Conservation (phyloP, 64 coral and sea anemone genomes). For the Acropora tenuis region DNA sequence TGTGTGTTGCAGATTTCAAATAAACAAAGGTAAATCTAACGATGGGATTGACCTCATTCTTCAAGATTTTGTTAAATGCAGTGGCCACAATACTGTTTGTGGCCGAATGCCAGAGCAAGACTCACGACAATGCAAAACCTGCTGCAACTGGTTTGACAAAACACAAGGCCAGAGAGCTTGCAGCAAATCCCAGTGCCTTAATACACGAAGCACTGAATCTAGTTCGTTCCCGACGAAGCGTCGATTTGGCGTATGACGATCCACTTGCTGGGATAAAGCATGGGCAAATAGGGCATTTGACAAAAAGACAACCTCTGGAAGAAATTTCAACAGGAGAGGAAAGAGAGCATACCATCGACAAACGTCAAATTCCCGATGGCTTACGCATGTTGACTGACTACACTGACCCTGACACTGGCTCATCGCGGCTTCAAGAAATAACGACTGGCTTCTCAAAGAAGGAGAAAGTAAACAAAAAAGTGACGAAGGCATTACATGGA, state of each 20-base stretch:
- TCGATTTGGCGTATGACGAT: slow-evolving; percentile 29
- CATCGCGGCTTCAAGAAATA: neutral
- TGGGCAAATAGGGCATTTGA: neutral
- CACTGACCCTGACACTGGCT: neutral
- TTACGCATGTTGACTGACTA: slow-evolving; percentile 7
- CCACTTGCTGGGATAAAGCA: neutral
- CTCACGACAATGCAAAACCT: slow-evolving; percentile 16
- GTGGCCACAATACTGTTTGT: neutral
- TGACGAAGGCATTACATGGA: neutral
- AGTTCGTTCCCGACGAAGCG: slow-evolving; percentile 11
- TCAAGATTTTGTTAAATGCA: neutral
- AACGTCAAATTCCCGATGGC: slow-evolving; percentile 35
- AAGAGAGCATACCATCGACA: slow-evolving; percentile 30
- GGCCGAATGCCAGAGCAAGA: neutral
- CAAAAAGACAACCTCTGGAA: neutral
- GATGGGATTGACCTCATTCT: neutral
- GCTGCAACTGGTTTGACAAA: slow-evolving; percentile 7
- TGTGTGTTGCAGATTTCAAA: neutral
- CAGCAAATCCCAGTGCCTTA: slow-evolving; percentile 18
- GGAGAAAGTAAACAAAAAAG: neutral
- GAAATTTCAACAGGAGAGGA: neutral
- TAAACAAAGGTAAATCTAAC: neutral
- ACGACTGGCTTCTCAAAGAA: neutral
- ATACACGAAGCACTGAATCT: slow-evolving; percentile 28
- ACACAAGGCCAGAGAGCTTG: slow-evolving; percentile 23